phyloP scores from a whole-genome alignment of 2,888 invertebrate species.

The Metopia argyrocephala region DNA sequence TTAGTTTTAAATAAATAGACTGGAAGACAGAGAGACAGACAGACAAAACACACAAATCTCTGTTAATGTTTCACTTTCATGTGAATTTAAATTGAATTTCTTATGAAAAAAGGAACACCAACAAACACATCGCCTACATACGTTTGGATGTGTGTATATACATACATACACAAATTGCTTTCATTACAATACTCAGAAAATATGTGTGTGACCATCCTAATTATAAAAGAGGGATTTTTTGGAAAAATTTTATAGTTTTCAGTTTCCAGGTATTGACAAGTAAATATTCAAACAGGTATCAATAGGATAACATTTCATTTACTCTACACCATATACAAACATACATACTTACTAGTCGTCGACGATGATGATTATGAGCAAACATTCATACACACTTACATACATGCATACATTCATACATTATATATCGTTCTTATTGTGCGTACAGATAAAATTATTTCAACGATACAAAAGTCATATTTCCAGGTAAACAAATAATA shows the following conservation, averaged over 20 bases:
- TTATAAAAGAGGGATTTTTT: background rate
- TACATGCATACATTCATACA: background rate
- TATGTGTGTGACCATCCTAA: background rate
- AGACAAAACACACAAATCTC: background rate
- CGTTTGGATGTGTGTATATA: background rate
- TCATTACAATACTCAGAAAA: background rate
- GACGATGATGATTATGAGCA: too few relatives aligned
- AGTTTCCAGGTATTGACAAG: slow-evolving; percentile 1
- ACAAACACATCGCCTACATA: background rate
- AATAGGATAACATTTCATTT: background rate
- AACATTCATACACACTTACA: background rate
- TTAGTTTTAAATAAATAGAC: background rate
- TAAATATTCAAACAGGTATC: slow-evolving; percentile 28
- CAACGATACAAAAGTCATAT: background rate
- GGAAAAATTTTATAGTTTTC: slow-evolving; percentile 10
- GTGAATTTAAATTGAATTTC: background rate
- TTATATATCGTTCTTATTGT: background rate
- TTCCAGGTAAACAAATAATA: slow-evolving; percentile 1
- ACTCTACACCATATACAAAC: background rate
- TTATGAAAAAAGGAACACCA: background rate
- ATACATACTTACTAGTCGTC: too few relatives aligned
- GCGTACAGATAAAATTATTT: background rate
- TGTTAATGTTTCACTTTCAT: slow-evolving; percentile 2
- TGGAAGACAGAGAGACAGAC: background rate
- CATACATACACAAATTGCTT: background rate